A percentile compares a stretch with the other conserved stretches of the same genome.
Evolutionary conservation across 2,113 vertebrate species (phyloP).

Genomic region (Neogale vison): DNA sequence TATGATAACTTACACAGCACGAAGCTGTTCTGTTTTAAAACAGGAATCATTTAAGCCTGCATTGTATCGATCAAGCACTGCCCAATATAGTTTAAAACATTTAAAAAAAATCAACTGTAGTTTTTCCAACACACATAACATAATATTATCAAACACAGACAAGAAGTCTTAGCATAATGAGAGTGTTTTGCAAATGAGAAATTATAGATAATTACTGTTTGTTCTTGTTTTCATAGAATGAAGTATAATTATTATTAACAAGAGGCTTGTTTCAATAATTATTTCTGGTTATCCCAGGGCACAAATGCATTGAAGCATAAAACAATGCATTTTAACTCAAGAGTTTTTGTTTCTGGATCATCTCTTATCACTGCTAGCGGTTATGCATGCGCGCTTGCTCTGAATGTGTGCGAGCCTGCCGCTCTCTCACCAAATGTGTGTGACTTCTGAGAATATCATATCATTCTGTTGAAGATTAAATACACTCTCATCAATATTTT

Average conservation of each 20-base stretch:
- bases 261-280: slow-evolving; percentile 76
- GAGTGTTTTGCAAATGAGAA: slow-evolving; percentile 73
- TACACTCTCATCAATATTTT: background rate
- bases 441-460: background rate
- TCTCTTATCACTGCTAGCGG: slow-evolving; percentile 55
- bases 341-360: slow-evolving; percentile 51
- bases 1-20: background rate
- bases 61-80: slow-evolving; percentile 2
- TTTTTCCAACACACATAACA: slow-evolving; percentile 60
- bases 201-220: slow-evolving; percentile 76
- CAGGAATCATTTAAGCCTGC: background rate
- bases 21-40: slow-evolving; percentile 34
- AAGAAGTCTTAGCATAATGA: slow-evolving; percentile 69
- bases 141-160: slow-evolving; percentile 74
- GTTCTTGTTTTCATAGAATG: slow-evolving; percentile 67
- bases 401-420: background rate
- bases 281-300: slow-evolving; percentile 75
- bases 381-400: background rate
- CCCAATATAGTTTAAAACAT: background rate
- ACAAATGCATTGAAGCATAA: slow-evolving; percentile 61
- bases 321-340: slow-evolving; percentile 64
- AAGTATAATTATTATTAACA: slow-evolving; percentile 77
- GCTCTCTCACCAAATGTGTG: background rate
- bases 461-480: background rate
- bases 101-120: background rate